Conservation (phyloP, 1,140 invertebrate genomes). For the Trichoplusia ni region DNA sequence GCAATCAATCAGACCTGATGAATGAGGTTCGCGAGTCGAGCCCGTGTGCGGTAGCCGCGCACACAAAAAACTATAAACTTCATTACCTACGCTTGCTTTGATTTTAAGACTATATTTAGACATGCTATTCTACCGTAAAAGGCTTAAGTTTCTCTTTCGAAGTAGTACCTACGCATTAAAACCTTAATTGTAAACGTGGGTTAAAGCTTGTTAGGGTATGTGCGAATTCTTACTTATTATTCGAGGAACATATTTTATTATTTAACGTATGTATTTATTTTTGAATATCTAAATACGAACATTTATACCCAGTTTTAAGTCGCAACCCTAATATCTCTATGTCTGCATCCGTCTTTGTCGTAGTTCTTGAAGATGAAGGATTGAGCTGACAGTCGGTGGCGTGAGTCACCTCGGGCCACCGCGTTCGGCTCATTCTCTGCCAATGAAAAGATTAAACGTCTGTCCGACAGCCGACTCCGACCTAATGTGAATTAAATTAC, state of each 20-base stretch:
- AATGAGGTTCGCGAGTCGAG: slow-evolving; percentile 66
- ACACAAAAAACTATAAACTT: slow-evolving; percentile 31
- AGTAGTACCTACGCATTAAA: not conserved
- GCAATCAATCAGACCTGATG: slow-evolving; percentile 78
- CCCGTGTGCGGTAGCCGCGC: slow-evolving; percentile 57
- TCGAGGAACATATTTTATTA: not conserved
- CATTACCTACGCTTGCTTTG: slow-evolving; percentile 11
- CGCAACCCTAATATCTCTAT: slow-evolving; percentile 22
- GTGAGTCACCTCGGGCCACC: slow-evolving; percentile 65
- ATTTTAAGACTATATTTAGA: slow-evolving; percentile 23
- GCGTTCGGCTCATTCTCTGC: slow-evolving; percentile 51
- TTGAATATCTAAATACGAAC: not conserved
- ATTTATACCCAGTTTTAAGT: not conserved
- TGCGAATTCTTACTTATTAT: not conserved
- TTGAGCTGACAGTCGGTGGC: slow-evolving; percentile 48
- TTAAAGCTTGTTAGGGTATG: not conserved
- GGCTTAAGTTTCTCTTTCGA: not conserved
- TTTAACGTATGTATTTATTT: not conserved
- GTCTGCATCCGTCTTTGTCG: slow-evolving; percentile 33
- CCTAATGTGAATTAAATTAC: slow-evolving; percentile 69
- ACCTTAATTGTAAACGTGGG: slow-evolving; percentile 8
- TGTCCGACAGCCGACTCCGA: slow-evolving; percentile 52
- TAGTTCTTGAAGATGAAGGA: slow-evolving; percentile 46
- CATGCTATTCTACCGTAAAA: slow-evolving; percentile 22
- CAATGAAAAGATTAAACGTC: slow-evolving; percentile 74